Evolutionary conservation across 2,888 invertebrate species (phyloP).

Genomic region (Epistrophella euchroma): DNA sequence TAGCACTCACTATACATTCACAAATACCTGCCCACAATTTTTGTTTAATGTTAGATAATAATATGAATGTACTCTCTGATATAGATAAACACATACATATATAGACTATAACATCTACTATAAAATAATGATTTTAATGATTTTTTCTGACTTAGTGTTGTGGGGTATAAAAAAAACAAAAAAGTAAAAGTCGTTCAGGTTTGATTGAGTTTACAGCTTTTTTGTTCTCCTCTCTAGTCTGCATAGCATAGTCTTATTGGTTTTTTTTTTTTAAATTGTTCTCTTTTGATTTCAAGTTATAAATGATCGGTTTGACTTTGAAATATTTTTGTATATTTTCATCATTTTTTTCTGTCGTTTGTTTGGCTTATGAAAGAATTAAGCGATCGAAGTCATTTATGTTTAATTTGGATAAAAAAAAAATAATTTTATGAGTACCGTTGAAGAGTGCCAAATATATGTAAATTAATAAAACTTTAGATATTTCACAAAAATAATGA

Average conservation of each 20-base stretch:
- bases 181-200: slow-evolving; percentile 74
- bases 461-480: too few relatives aligned
- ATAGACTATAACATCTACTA: not conserved
- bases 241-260: slow-evolving; percentile 19
- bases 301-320: slow-evolving; percentile 60
- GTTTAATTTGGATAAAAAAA: not conserved
- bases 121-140: slow-evolving; percentile 4
- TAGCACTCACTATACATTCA: slow-evolving; percentile 23
- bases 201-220: slow-evolving; percentile 66
- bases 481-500: too few relatives aligned
- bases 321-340: slow-evolving; percentile 35
- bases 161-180: slow-evolving; percentile 3
- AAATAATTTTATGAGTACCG: not conserved
- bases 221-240: not conserved
- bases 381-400: not conserved
- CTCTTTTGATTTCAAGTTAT: slow-evolving; percentile 1
- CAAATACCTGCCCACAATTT: slow-evolving; percentile 70
- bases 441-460: too few relatives aligned
- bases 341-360: slow-evolving; percentile 14
- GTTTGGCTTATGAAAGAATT: slow-evolving; percentile 8
- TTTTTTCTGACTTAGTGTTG: slow-evolving; percentile 18
- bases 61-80: not conserved
- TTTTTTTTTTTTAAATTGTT: slow-evolving; percentile 1
- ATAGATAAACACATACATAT: not conserved
- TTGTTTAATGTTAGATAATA: slow-evolving; percentile 64